Conservation (phyloP, 1,140 invertebrate species). For the Whitmania pigra region DNA sequence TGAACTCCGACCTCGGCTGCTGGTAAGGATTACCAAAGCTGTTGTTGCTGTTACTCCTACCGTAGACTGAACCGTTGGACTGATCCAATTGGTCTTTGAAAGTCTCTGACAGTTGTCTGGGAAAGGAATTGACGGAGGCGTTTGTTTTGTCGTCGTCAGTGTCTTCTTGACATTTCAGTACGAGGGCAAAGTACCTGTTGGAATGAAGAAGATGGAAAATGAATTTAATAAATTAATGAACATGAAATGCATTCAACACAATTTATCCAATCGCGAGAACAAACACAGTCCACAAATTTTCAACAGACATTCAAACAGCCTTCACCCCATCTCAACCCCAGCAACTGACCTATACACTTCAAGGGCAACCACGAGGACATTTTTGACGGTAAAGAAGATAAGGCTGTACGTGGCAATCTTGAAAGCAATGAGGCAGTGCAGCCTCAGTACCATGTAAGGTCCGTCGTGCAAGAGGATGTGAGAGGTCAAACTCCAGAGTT, state of each 20-base stretch:
- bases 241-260: too few species aligned
- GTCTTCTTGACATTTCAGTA: not conserved
- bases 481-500: conserved; percentile 12
- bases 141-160: not conserved
- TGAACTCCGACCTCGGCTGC: not conserved
- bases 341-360: conserved; percentile 1
- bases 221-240: too few species aligned
- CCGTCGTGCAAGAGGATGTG: conserved; percentile 14
- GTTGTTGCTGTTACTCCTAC: not conserved
- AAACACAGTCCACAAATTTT: too few species aligned
- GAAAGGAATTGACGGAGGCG: not conserved
- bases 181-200: not conserved
- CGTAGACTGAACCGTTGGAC: not conserved
- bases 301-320: too few species aligned
- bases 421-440: conserved; percentile 14
- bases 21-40: not conserved
- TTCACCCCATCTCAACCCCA: not conserved
- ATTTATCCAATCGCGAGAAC: too few species aligned
- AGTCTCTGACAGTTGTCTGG: not conserved
- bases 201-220: too few species aligned
- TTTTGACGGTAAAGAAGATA: conserved; percentile 19
- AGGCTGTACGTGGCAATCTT: conserved; percentile 12
- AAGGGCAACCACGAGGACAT: conserved; percentile 6
- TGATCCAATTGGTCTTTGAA: not conserved
- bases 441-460: conserved; percentile 11